Percentiles rank a stretch among this genome's conserved stretches.
Evolutionary conservation across 2,797 vertebrate genomes (phyloP).

Genomic region (Chiroxiphia lanceolata): DNA sequence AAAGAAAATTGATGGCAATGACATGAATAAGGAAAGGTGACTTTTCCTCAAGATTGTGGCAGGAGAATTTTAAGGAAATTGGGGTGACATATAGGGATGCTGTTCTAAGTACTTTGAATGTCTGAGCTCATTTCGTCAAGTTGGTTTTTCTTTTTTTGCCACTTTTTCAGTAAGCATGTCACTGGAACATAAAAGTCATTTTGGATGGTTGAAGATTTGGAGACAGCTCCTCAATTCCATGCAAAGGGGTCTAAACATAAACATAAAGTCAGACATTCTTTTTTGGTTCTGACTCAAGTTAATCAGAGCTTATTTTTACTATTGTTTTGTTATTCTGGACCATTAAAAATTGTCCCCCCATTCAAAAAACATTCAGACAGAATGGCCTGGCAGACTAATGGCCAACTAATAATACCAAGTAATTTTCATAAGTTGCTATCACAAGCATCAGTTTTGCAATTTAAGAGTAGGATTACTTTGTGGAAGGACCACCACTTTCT

Average conservation of each 20-base stretch:
- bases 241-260: neutral
- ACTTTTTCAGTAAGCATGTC: neutral
- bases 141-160: neutral
- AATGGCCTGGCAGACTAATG: neutral
- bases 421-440: neutral
- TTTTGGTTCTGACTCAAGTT: neutral
- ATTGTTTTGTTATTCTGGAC: neutral
- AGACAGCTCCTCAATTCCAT: neutral
- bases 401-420: neutral
- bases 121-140: neutral
- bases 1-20: neutral
- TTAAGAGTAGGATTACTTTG: neutral
- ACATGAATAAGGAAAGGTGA: neutral
- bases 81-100: neutral
- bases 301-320: neutral
- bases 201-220: neutral
- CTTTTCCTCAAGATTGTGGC: neutral
- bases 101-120: neutral
- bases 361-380: neutral
- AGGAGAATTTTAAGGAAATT: neutral
- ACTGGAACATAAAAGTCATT: neutral
- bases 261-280: neutral
- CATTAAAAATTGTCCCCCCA: neutral
- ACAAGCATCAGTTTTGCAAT: neutral
- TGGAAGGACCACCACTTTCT: neutral